phyloP scores from a whole-genome alignment of 2,113 vertebrate genomes.

The Ardeotis arabs region DNA sequence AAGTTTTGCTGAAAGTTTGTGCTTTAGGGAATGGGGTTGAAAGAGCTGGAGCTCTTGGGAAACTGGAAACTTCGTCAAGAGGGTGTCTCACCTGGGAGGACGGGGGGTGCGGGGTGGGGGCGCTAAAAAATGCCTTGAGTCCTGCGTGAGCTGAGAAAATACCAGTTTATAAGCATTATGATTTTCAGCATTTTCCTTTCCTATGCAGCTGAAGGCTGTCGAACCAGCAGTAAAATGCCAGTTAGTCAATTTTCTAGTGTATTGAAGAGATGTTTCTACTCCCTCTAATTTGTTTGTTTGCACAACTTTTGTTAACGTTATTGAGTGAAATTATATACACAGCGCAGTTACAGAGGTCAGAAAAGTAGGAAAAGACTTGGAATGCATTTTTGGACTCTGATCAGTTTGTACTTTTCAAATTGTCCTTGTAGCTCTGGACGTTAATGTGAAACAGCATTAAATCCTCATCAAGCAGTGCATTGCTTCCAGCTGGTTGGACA shows the following conservation, averaged over 20 bases:
- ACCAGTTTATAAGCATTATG: not conserved
- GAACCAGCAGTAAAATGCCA: not conserved
- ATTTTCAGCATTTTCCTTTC: not conserved
- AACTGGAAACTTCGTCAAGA: rapidly evolving
- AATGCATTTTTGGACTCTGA: not conserved
- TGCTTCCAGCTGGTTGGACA: not conserved
- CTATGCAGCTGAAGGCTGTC: not conserved
- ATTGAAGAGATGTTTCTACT: not conserved
- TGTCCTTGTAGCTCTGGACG: not conserved
- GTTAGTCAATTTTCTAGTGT: not conserved
- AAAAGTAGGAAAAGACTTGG: not conserved
- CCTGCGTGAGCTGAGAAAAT: not conserved
- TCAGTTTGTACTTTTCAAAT: not conserved
- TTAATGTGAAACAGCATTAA: conserved; percentile 5
- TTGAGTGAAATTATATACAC: not conserved
- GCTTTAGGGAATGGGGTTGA: rapidly evolving
- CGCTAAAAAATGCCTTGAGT: not conserved
- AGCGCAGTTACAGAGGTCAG: not conserved
- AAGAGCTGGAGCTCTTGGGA: not conserved
- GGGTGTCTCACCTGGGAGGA: not conserved
- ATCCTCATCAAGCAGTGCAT: not conserved
- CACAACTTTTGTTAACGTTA: not conserved
- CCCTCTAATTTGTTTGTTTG: not conserved
- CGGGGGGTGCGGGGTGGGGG: rapidly evolving
- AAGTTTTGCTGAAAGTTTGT: not conserved